Evolutionary conservation across 2,797 vertebrate genomes (phyloP).

Genomic region (Babyrousa celebensis): DNA sequence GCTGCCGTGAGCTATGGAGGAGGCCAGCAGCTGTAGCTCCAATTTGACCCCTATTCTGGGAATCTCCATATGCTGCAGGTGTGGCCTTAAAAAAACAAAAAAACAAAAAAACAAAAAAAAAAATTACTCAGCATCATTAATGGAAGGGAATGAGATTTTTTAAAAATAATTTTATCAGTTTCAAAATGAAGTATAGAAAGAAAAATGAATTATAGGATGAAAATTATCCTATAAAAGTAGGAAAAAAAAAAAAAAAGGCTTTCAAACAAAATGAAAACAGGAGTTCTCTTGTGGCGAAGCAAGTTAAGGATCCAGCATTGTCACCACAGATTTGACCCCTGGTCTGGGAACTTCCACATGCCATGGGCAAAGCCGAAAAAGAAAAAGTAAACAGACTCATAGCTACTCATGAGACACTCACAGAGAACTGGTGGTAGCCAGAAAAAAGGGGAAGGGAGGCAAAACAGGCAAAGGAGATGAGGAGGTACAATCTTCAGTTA

Average conservation of each 20-base stretch:
- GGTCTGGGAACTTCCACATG: too few relatives aligned
- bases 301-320: too few relatives aligned
- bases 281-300: too few relatives aligned
- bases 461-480: not conserved
- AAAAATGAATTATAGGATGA: not conserved
- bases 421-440: not conserved
- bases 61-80: too few relatives aligned
- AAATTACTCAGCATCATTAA: not conserved
- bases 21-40: too few relatives aligned
- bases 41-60: too few relatives aligned
- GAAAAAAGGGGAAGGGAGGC: not conserved
- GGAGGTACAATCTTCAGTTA: not conserved
- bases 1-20: too few relatives aligned
- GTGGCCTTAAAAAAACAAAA: too few relatives aligned
- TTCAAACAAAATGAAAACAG: not conserved
- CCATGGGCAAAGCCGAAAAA: not conserved
- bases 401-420: not conserved
- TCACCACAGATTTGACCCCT: too few relatives aligned
- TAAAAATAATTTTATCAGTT: not conserved
- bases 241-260: not conserved
- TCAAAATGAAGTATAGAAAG: not conserved
- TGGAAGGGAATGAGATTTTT: not conserved
- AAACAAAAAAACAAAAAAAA: too few relatives aligned
- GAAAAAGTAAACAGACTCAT: not conserved
- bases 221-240: not conserved